Conservation (phyloP, 2,113 vertebrate genomes). For the Peromyscus californicus region DNA sequence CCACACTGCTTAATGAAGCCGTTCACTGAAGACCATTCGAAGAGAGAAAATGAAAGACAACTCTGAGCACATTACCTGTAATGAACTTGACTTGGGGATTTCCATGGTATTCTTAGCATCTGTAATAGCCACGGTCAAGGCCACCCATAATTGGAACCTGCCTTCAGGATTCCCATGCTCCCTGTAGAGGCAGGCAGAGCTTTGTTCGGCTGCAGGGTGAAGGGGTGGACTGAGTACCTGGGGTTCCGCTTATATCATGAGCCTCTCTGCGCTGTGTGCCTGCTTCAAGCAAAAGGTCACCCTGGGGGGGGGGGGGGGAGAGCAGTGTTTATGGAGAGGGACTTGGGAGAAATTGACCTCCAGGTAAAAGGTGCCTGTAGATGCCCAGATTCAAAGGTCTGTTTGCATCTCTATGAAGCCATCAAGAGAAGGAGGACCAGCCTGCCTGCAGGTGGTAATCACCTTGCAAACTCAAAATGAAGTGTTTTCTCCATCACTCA, state of each 20-base stretch:
- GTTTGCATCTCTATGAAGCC: neutral
- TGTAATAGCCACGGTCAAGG: neutral
- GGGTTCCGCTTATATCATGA: accelerated
- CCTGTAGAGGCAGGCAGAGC: neutral
- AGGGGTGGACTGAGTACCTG: neutral
- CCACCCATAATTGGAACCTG: neutral
- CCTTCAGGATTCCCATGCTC: neutral
- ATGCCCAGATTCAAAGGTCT: neutral
- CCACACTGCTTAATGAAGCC: constrained; percentile 75
- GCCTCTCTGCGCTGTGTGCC: neutral
- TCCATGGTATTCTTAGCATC: constrained; percentile 62
- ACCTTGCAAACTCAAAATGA: neutral
- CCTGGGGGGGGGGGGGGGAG: neutral
- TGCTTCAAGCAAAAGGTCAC: neutral
- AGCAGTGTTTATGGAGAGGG: neutral
- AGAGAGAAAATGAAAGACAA: neutral
- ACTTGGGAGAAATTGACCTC: neutral
- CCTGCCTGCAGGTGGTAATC: too few species aligned
- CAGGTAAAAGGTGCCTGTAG: neutral
- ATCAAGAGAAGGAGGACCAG: neutral
- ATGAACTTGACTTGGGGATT: constrained; percentile 62
- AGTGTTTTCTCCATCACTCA: neutral
- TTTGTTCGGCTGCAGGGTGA: neutral
- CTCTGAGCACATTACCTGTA: neutral
- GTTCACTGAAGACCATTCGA: constrained; percentile 64